Base-by-base conservation (phyloP, 1,140 invertebrate species). In the Neodiprion lecontei region DNA sequence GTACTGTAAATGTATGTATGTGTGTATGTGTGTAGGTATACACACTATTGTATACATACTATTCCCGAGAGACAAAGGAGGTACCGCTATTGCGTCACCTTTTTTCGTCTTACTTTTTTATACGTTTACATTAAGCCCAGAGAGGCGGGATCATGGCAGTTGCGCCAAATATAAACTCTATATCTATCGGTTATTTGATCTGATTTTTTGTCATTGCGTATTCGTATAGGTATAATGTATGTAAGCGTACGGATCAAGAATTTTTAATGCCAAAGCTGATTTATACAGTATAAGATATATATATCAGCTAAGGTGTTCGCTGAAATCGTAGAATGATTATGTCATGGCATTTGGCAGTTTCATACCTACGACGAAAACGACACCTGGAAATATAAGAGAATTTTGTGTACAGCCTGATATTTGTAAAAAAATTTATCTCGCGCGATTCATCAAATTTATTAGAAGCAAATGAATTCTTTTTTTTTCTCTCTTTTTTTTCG, bases 71-170 rank as follows among this genome's bases (percentile, higher is more conserved):
- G 53, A 61, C 53, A 61, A 61, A 61, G 7, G 53, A 61, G 28
- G 53, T 61, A 61, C 53, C 53, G 53, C 53, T 61, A 61, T 61
- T 61, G 53, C 53, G 53, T 61, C 53, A 61, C 53, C 53, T 61
- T 61, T 61, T 61, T 61, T 61, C 53, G n/a, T 61, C 11, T 14
- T 61, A 17, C 28, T 61, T 14, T 61, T 61, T 17, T 61, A 14
- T 61, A 61, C 53, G 28, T 40, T 40, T 40, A 40, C 28, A 40
- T 40, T 40, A 40, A 40, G 28, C 28, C 28, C 28, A 3, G 28
- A 0, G 28, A 40, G 28, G 28, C 11, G n/a, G 53, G 11, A 61
- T 61, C 53, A 21, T 21, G 17, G 17, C 17, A 61, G 53, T 17
- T 61, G 53, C 53, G 53, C 53, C 53, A 5, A 61, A 61, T 61